Conservation (phyloP, 2,888 invertebrate species). For the Acrocyrtus sp. region DNA sequence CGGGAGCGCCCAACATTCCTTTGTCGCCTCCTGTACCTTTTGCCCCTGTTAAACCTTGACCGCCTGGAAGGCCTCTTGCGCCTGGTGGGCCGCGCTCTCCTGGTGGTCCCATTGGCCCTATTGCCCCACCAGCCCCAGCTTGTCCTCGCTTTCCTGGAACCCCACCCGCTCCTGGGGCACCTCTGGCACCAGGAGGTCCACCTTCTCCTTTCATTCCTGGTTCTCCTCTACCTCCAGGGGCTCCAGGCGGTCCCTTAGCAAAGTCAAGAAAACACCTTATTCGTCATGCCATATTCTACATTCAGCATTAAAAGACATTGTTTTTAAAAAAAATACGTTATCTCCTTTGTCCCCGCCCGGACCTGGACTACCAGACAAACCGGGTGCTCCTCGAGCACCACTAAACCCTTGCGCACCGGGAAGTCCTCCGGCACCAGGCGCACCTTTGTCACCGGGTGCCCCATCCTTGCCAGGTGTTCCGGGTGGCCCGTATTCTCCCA, state of each 20-base stretch:
- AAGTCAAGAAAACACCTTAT: too few relatives aligned
- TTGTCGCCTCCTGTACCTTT: slow-evolving; percentile 80
- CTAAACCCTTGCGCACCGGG: slow-evolving; percentile 84
- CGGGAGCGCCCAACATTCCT: slow-evolving; percentile 76
- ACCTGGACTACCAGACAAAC: slow-evolving; percentile 78
- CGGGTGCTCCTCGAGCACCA: slow-evolving; percentile 81
- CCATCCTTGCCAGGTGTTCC: slow-evolving; percentile 82
- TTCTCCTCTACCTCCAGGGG: slow-evolving; percentile 80
- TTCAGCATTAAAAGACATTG: too few relatives aligned
- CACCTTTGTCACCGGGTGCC: slow-evolving; percentile 82
- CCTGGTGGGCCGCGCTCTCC: slow-evolving; percentile 78
- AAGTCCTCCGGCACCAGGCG: slow-evolving; percentile 77
- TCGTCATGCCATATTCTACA: too few relatives aligned
- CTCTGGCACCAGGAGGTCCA: slow-evolving; percentile 78
- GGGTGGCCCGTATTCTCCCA: slow-evolving; percentile 79
- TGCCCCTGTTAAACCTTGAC: slow-evolving; percentile 79
- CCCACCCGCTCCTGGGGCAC: slow-evolving; percentile 78
- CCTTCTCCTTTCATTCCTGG: slow-evolving; percentile 79
- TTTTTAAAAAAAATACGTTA: too few relatives aligned
- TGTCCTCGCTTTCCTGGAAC: slow-evolving; percentile 84
- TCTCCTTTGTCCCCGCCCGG: slow-evolving; percentile 80
- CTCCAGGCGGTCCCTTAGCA: slow-evolving; percentile 81
- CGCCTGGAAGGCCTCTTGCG: too few relatives aligned
- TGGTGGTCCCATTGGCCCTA: slow-evolving; percentile 80
- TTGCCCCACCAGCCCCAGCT: slow-evolving; percentile 77